Percentiles rank a stretch among this genome's conserved stretches.
Evolutionary conservation across 2,797 vertebrate genomes (phyloP).

Genomic region (Erethizon dorsatum): DNA sequence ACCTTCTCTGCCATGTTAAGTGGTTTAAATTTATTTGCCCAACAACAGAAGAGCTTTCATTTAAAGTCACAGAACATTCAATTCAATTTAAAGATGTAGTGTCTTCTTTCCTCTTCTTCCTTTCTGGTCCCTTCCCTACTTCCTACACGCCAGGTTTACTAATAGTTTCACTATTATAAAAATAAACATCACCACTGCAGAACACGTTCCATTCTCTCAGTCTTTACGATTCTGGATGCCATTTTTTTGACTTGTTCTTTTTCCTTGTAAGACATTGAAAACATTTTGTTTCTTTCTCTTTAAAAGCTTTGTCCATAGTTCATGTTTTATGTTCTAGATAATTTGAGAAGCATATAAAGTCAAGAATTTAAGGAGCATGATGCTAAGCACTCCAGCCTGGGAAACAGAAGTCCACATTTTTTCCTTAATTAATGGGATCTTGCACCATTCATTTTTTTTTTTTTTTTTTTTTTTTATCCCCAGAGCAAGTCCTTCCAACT

Average conservation of each 20-base stretch:
- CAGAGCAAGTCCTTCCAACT: neutral
- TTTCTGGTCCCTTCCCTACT: neutral
- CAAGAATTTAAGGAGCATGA: neutral
- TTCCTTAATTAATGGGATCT: neutral
- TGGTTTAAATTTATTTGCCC: constrained; percentile 95
- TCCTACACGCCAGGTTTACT: neutral
- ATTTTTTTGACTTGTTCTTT: constrained; percentile 12
- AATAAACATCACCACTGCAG: neutral
- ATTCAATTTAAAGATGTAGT: constrained; percentile 89
- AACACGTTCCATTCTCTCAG: neutral
- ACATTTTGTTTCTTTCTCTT: constrained; percentile 11
- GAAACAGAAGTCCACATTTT: neutral
- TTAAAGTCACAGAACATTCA: constrained; percentile 93
- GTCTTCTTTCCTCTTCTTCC: constrained; percentile 77
- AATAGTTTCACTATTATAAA: neutral
- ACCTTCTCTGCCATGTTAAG: constrained; percentile 94
- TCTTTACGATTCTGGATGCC: constrained; percentile 57
- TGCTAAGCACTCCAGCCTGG: neutral
- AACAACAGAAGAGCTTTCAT: constrained; percentile 93
- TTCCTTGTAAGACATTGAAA: neutral
- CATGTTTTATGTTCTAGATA: neutral
- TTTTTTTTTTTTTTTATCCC: neutral
- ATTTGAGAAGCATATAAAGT: neutral
- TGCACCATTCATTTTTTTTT: neutral
- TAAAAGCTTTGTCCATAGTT: neutral